A percentile compares a stretch with the other conserved stretches of the same genome.
These are phyloP conservation scores for Orchestia grillus DNA, from an alignment of 1,140 invertebrate species.

Conservation along the genomic window DNA sequence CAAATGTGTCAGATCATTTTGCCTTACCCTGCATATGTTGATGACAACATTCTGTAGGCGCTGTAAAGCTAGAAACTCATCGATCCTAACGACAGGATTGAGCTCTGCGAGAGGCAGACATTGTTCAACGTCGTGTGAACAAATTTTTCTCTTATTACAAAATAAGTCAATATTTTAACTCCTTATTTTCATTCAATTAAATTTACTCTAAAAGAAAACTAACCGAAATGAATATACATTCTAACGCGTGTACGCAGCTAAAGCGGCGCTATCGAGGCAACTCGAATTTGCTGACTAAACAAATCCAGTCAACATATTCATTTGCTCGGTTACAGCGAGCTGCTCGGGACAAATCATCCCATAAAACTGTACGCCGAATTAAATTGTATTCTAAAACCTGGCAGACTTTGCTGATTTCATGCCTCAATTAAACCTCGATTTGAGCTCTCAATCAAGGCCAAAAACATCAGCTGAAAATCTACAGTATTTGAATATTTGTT, in stretches of 20 bases:
- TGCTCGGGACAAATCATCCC: neutral
- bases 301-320: too few relatives aligned
- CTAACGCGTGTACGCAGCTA: neutral
- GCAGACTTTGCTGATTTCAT: neutral
- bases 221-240: neutral
- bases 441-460: neutral
- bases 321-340: too few relatives aligned
- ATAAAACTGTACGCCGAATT: neutral
- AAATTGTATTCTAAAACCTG: neutral
- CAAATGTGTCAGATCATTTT: too few relatives aligned
- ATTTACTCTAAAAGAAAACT: neutral
- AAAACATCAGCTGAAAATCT: neutral
- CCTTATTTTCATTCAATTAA: neutral
- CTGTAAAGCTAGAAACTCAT: too few relatives aligned
- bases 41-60: too few relatives aligned
- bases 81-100: too few relatives aligned
- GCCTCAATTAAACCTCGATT: neutral
- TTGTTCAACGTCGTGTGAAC: too few relatives aligned
- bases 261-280: neutral
- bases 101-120: too few relatives aligned
- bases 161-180: neutral
- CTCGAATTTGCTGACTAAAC: too few relatives aligned
- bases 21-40: too few relatives aligned
- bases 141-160: too few relatives aligned
- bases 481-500: neutral